Percentiles rank a stretch among this genome's conserved stretches.
These are phyloP conservation scores for Tetropium fuscum DNA, from an alignment of 2,888 invertebrate genomes.

Conservation along the genomic window DNA sequence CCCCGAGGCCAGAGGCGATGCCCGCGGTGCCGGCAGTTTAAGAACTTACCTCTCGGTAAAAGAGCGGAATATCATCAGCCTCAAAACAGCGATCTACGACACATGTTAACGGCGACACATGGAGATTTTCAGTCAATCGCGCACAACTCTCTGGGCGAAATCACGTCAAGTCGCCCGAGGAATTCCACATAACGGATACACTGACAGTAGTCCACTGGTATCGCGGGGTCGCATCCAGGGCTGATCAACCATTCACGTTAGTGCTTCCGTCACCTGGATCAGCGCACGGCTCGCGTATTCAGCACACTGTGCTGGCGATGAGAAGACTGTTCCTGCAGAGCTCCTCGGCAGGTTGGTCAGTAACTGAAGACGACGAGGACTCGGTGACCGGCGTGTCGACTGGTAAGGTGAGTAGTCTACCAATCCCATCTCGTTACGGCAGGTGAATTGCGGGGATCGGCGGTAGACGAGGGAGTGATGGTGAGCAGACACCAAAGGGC, in stretches of 20 bases:
- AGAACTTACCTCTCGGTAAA: constrained; percentile 57
- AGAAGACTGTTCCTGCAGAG: constrained; percentile 20
- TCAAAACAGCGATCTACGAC: constrained; percentile 45
- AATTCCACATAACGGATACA: constrained; percentile 53
- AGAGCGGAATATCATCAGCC: constrained; percentile 56
- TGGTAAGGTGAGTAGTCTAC: constrained; percentile 58
- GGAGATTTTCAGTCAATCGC: constrained; percentile 35
- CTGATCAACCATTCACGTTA: constrained; percentile 37
- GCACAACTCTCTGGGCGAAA: constrained; percentile 33
- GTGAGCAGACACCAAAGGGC: constrained; percentile 60
- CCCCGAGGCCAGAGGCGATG: too few species aligned
- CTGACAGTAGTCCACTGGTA: constrained; percentile 45
- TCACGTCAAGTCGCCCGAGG: constrained; percentile 48
- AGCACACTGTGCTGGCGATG: neutral
- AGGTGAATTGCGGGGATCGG: constrained; percentile 56
- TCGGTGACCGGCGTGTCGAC: constrained; percentile 47
- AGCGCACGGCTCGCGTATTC: constrained; percentile 2
- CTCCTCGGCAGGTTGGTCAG: constrained; percentile 49
- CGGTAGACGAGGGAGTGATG: constrained; percentile 48
- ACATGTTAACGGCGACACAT: constrained; percentile 51
- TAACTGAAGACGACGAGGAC: constrained; percentile 51
- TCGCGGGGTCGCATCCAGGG: constrained; percentile 7
- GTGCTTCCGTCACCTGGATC: too few species aligned
- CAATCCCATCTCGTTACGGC: constrained; percentile 60
- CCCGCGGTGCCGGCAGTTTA: too few species aligned